Evolutionary conservation across 1,140 invertebrate genomes (phyloP).

Genomic region (Phthorimaea operculella): DNA sequence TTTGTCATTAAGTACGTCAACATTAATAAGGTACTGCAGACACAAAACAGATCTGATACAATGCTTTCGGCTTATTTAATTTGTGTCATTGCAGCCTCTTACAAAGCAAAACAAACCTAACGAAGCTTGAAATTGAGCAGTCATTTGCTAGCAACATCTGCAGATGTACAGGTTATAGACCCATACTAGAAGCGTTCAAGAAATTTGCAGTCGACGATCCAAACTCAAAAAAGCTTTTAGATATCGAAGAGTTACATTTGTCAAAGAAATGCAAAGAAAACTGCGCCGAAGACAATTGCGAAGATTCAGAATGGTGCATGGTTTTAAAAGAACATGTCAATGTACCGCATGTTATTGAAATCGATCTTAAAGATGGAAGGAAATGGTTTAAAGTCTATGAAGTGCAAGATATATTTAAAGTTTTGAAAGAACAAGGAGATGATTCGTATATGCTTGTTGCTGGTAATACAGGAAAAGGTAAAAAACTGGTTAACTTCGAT

Average conservation of each 20-base stretch:
- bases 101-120: background rate
- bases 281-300: conserved; percentile 20
- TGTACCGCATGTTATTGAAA: conserved; percentile 8
- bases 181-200: conserved; percentile 85
- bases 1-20: too few species aligned
- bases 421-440: conserved; percentile 46
- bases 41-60: too few species aligned
- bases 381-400: conserved; percentile 61
- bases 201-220: conserved; percentile 67
- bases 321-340: conserved; percentile 13
- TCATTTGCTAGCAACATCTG: conserved; percentile 84
- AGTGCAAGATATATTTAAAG: conserved; percentile 60
- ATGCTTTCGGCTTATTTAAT: too few species aligned
- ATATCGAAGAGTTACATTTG: conserved; percentile 67
- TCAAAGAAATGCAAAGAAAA: conserved; percentile 20
- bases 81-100: background rate
- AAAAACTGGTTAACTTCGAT: conserved; percentile 9
- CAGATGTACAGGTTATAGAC: conserved; percentile 82
- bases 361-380: conserved; percentile 36
- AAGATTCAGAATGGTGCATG: conserved; percentile 27
- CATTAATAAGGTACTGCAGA: too few species aligned
- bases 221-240: conserved; percentile 59
- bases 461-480: conserved; percentile 67
- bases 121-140: conserved; percentile 73
- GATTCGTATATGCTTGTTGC: conserved; percentile 69